Evolutionary conservation across 2,113 vertebrate species (phyloP), one percentile per base, ranked within the genome.

Genomic region (Scytalopus superciliaris): DNA sequence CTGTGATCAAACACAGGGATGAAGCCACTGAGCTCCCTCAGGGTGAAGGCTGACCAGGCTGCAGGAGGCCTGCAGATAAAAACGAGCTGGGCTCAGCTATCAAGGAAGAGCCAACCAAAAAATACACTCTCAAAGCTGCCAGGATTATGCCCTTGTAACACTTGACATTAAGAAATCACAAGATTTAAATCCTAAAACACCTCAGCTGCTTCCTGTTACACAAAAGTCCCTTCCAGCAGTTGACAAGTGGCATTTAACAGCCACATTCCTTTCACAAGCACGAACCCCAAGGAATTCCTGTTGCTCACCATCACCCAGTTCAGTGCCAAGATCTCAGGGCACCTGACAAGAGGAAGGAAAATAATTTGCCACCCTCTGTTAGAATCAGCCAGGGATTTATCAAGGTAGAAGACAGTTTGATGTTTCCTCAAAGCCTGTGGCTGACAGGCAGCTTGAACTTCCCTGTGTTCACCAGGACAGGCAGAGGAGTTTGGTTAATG

Each of bases 41-140:
- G 62, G 55, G 95, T 97, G 14, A 94, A 95, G 35, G 90, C 69
- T 19, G 98, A 91, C 98, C 98, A 98, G 0, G 1, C n/a, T 4
- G 56, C 91, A 17, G 96, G 96, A 35, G 85, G 74, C 33, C 98
- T 98, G 88, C 14, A 17, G 2, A 16, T 4, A 83, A 35, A 75
- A 47, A 33, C 33, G 4, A 57, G 40, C 39, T 68, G 22, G 27
- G 11, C 72, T 72, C n/a, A 93, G 53, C 60, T 91, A 37, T 66
- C 52, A 45, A 70, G 68, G 66, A 78, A 84, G 57, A 69, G 19
- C 7, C 59, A 14, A 47, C 24, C 13, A 22, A 64, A 24, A 42
- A 37, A 24, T 2, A 2, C 5, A 37, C 14, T n/a, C 13, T 44
- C 19, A 16, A 68, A 75, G 12, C 18, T 40, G 40, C 6, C 24